These are phyloP conservation scores for Rousettus madagascariensis DNA, from an alignment of 2,797 vertebrate genomes.

Conservation along the genomic window DNA sequence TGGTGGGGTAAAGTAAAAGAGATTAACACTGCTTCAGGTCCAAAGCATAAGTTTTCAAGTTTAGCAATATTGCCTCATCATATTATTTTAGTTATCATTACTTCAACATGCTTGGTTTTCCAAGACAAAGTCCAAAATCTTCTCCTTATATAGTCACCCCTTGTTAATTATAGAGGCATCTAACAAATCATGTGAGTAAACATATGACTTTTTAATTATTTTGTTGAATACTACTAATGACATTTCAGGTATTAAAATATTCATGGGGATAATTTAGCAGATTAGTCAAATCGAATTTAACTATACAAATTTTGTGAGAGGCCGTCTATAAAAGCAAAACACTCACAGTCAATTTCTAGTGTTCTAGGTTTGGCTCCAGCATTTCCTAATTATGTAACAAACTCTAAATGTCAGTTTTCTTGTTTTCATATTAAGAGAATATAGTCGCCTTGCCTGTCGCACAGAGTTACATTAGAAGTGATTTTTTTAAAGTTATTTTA, in stretches of 20 bases:
- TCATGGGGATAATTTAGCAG: not conserved
- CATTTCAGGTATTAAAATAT: not conserved
- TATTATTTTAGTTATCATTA: not conserved
- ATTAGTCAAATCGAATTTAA: slow-evolving; percentile 27
- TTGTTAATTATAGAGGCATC: slow-evolving; percentile 15
- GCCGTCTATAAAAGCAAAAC: not conserved
- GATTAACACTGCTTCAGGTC: slow-evolving; percentile 65
- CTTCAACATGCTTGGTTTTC: not conserved
- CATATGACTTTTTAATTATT: slow-evolving; percentile 46
- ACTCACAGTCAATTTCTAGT: not conserved
- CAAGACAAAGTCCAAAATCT: not conserved
- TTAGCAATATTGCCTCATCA: slow-evolving; percentile 49
- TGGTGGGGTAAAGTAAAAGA: slow-evolving; percentile 61
- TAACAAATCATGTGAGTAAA: slow-evolving; percentile 71
- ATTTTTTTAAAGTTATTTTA: slow-evolving; percentile 11
- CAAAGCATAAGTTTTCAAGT: slow-evolving; percentile 65
- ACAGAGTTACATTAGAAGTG: not conserved
- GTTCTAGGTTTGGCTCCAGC: not conserved
- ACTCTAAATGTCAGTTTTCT: not conserved
- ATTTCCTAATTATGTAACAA: not conserved
- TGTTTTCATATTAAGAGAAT: slow-evolving; percentile 12
- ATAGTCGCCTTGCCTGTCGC: not conserved
- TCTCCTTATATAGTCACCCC: not conserved
- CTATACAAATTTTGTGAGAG: not conserved
- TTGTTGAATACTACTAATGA: not conserved